Evolutionary conservation across 1,140 invertebrate species (phyloP).

Genomic region (Lepeophtheirus salmonis): DNA sequence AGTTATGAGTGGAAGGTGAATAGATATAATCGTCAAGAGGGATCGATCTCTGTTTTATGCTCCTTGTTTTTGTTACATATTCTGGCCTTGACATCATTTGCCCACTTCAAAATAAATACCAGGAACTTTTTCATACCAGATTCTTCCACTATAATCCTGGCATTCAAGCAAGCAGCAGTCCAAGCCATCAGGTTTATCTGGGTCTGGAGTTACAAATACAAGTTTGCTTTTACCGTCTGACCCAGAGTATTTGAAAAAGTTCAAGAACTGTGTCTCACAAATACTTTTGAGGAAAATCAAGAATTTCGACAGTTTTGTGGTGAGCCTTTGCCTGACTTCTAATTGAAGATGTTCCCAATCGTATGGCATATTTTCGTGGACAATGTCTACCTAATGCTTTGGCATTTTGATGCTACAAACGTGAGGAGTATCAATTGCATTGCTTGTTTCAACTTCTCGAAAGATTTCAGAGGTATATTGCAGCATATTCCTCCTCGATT

Average conservation of each 20-base stretch:
- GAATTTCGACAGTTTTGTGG: not conserved
- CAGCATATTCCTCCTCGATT: no score
- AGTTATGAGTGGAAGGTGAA: not conserved
- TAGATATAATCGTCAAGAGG: not conserved
- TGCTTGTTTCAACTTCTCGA: no score
- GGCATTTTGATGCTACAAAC: not conserved
- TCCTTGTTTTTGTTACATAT: not conserved
- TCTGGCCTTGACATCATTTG: not conserved
- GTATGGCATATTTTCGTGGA: not conserved
- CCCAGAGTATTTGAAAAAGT: not conserved
- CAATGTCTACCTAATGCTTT: not conserved
- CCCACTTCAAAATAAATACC: not conserved
- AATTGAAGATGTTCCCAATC: not conserved
- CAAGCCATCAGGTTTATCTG: not conserved
- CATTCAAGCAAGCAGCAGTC: not conserved
- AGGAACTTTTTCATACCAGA: not conserved
- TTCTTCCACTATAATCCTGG: not conserved
- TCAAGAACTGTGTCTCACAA: not conserved
- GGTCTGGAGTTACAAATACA: not conserved
- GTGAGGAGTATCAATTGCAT: not conserved
- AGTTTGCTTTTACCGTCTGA: not conserved
- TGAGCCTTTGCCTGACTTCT: not conserved
- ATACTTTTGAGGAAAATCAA: not conserved
- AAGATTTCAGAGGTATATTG: no score
- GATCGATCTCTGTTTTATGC: not conserved